Evolutionary conservation across 2,113 vertebrate species (phyloP).

Genomic region (Rattus norvegicus): GRCr8 NC_086036.1:35347001-35347500

Average conservation of each 20-base stretch:
- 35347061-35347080: constrained; percentile 48
- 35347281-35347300: too few relatives aligned
- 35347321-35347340: neutral
- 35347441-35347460: too few relatives aligned
- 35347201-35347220: constrained; percentile 58
- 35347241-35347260: constrained; percentile 50
- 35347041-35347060: neutral
- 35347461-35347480: too few relatives aligned
- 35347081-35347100: neutral
- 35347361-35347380: neutral
- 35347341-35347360: neutral
- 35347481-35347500: too few relatives aligned
- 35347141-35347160: neutral
- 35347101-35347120: neutral
- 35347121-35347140: constrained; percentile 40
- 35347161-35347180: constrained; percentile 66
- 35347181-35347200: constrained; percentile 62
- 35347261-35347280: neutral
- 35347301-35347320: too few relatives aligned
- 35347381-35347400: neutral
- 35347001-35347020: constrained; percentile 22
- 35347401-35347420: too few relatives aligned
- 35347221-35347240: constrained; percentile 30
- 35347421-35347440: too few relatives aligned
- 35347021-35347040: neutral